Evolutionary conservation across 2,888 invertebrate species (phyloP), one percentile per base, ranked within the genome.

Genomic region (Chrysotoxum bicinctum): DNA sequence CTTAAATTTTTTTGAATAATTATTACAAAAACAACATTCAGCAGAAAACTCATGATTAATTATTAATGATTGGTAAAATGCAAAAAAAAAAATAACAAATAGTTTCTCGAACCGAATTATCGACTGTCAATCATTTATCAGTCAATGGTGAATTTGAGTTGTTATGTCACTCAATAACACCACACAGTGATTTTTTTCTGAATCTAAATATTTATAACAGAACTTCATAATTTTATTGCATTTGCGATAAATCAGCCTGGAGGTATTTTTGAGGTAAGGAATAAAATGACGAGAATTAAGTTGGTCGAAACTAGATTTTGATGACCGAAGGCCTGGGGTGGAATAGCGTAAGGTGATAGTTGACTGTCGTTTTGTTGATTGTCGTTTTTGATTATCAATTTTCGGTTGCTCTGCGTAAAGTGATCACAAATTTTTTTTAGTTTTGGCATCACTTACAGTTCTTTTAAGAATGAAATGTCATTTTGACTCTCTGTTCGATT

Each of bases 41-140:
- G 12, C 10, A 21, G 19, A 23, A 30, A 19, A 43, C 12, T 43
- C 30, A 70, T 70, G 70, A 76, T 77, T 77, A 77, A 64, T 77
- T 45, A 45, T 52, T 23, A 77, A 64, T 77, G 54, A 45, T 52
- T 23, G 0, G 12, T 35, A 40, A 60, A 16, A 10, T 48, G 9
- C 10, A 40, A 62, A 21, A 1, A 16, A 30, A n/a, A 9, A 52
- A 52, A 10, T 30, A 66, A 43, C 14, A 45, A 23, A 45, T 45
- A 45, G 12, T 6, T 40, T 35, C 23, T 60, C 48, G 2, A 66
- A 26, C 19, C 10, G 19, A 78, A 73, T 68, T 60, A 74, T 32
- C 19, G 9, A 69, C 54, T 62, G 80, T 69, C 74, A 75, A 80
- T 80, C 74, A 75, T 43, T 62, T 56, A 50, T 56, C 45, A 45